A percentile compares a stretch with the other conserved stretches of the same genome.
phyloP scores from a whole-genome alignment of 2,888 invertebrate species.

The Podotricha telesiphe region DNA sequence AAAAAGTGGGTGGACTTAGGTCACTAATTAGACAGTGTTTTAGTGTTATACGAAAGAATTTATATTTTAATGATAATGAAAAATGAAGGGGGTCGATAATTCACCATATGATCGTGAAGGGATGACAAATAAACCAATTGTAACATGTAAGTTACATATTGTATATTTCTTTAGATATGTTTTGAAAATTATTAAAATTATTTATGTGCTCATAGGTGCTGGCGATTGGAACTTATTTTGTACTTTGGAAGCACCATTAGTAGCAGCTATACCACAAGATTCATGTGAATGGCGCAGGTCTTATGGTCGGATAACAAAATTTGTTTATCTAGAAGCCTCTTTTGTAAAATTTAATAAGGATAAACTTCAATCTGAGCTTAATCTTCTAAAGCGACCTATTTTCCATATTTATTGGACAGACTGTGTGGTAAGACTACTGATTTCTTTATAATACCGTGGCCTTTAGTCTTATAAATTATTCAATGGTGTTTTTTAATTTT shows the following conservation, averaged over 20 bases:
- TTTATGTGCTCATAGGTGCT: slow-evolving; percentile 83
- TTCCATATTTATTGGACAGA: slow-evolving; percentile 98
- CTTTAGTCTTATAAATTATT: not conserved
- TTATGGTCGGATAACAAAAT: slow-evolving; percentile 92
- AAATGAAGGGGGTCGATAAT: slow-evolving; percentile 85
- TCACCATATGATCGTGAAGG: slow-evolving; percentile 76
- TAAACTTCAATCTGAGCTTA: slow-evolving; percentile 89
- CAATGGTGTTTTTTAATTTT: not conserved
- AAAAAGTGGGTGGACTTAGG: slow-evolving; percentile 74
- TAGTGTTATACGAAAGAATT: slow-evolving; percentile 74
- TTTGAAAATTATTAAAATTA: slow-evolving; percentile 10
- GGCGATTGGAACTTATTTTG: slow-evolving; percentile 94
- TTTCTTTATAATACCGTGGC: slow-evolving; percentile 10
- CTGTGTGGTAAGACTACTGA: slow-evolving; percentile 88
- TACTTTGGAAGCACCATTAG: slow-evolving; percentile 89
- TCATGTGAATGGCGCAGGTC: slow-evolving; percentile 96
- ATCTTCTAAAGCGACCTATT: slow-evolving; percentile 93
- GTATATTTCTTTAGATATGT: not conserved
- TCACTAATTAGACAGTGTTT: slow-evolving; percentile 56
- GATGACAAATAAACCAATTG: slow-evolving; percentile 88
- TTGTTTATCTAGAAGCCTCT: slow-evolving; percentile 91
- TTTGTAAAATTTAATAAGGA: slow-evolving; percentile 92
- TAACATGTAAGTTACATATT: slow-evolving; percentile 86
- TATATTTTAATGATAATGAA: slow-evolving; percentile 75
- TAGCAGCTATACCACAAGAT: slow-evolving; percentile 92